These are phyloP conservation scores for Salminus brasiliensis DNA, from an alignment of 2,113 vertebrate genomes.

Conservation along the genomic window DNA sequence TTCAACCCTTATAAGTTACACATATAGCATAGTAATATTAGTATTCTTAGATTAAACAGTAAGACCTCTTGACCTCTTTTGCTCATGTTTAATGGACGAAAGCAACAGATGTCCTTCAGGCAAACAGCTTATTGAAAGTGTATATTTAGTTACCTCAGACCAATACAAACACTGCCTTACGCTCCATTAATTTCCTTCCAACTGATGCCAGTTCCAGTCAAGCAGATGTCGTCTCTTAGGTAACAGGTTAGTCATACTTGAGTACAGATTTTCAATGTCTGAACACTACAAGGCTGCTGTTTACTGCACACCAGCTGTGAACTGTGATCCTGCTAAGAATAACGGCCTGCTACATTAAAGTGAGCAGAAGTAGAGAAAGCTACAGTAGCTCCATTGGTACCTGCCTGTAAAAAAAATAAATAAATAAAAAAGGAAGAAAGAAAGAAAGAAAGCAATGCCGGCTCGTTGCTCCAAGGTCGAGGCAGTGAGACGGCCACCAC, in stretches of 20 bases:
- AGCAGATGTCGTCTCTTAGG: neutral
- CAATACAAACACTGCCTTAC: neutral
- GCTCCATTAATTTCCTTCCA: neutral
- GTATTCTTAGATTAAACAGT: no score
- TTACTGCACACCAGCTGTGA: neutral
- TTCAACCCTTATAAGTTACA: neutral
- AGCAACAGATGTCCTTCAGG: neutral
- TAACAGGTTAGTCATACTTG: neutral
- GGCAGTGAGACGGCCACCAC: neutral
- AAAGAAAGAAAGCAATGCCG: neutral
- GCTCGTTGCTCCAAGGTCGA: conserved; percentile 29
- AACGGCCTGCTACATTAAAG: neutral
- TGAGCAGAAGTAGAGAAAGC: neutral
- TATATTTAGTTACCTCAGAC: neutral
- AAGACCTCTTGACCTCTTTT: no score
- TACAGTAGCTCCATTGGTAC: neutral
- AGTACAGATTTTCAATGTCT: neutral
- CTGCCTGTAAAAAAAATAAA: neutral
- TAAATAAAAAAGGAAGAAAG: conserved; percentile 2
- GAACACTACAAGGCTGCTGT: neutral
- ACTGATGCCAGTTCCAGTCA: neutral
- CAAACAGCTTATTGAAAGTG: neutral
- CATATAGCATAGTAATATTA: no score
- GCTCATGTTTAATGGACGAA: no score
- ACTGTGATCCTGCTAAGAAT: neutral